Base-by-base conservation (phyloP, 2,113 vertebrate species). In the Etia nguti region DNA sequence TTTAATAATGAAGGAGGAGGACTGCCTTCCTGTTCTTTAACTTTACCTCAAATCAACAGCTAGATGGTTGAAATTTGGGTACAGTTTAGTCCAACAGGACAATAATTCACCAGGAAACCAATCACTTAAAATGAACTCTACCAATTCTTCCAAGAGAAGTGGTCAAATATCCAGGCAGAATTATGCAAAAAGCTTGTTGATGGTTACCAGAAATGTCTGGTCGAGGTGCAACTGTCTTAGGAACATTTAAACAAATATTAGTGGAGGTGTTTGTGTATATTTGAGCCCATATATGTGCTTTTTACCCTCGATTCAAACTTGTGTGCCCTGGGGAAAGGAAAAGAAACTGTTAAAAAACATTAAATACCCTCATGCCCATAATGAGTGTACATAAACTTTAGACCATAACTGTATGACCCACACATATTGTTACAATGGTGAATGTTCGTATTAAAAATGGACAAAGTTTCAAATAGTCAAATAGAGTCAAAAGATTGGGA, bases 141-240 rank as follows among this genome's bases (percentile, higher is more conserved):
- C 13, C 38, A 73, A 46, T 46, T 73, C 0, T 2, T 15, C 22
- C 2, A 4, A 26, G 22, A 46, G n/a, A 43, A 3, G 22, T 26
- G 22, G n/a, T 26, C 22, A 46, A 46, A 1, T 26, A 73, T 46
- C 41, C 22, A 26, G 0, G 0, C 13, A 18, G 68, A 73, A 18
- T 0, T 43, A 26, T 73, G 15, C n/a, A 10, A 43, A 43, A 15
- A 26, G 65, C 65, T 46, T 73, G 65, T 73, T 26, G 65, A 73
- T 46, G 13, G 38, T 6, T 46, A 46, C 65, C 38, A 73, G 22
- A 73, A 73, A 43, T 10, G 24, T 46, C 41, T 46, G 6, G 16
- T 73, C 1, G 2, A 18, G 15, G 22, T 73, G 22, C 41, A 73
- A 46, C 68, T 46, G 22, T 26, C 41, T 73, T 26, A 73, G 38